Evolutionary conservation across 2,888 invertebrate genomes (phyloP), one percentile per base, ranked within the genome.

Genomic region (Auanema sp.): DNA sequence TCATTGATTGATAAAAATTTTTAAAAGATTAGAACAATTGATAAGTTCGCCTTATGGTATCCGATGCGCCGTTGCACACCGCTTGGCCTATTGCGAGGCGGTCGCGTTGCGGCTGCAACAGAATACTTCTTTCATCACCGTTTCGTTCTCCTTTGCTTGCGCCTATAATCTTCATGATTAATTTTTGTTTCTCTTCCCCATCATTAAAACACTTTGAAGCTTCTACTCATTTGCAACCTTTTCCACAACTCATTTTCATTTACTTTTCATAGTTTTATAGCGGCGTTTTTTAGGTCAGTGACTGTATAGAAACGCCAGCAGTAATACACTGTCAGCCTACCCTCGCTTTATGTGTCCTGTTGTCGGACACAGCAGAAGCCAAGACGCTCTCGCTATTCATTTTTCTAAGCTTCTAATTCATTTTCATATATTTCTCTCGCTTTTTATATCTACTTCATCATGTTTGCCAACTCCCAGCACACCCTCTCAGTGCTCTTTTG

Each of bases 61-160:
- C 53, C 24, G 53, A 16, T 23, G 21, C 24, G 52, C 53, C 53
- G 12, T 53, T 14, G 53, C 52, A 21, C 33, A 33, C 23, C 33
- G 53, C 53, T 53, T 42, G 40, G 41, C 16, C 40, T 33, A 10
- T 8, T 41, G 55, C 55, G 55, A 42, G 21, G 55, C 55, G 55
- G 55, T 6, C 41, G 55, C 55, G 55, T 40, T 43, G 55, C 55
- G 43, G 53, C 53, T 18, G 25, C 53, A 16, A 8, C 16, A 47
- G 43, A 43, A 43, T 47, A 21, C 47, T 47, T 47, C 47, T 47
- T 47, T 47, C 16, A 47, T 21, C 21, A 47, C 47, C 16, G 47
- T 18, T 16, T 47, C 21, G 16, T 47, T 47, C 47, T 47, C 16
- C 21, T 47, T 47, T 47, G 16, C 16, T 21, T 47, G 16, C 47